These are phyloP conservation scores for Natator depressus DNA, from an alignment of 2,113 vertebrate genomes.

Conservation along the genomic window DNA sequence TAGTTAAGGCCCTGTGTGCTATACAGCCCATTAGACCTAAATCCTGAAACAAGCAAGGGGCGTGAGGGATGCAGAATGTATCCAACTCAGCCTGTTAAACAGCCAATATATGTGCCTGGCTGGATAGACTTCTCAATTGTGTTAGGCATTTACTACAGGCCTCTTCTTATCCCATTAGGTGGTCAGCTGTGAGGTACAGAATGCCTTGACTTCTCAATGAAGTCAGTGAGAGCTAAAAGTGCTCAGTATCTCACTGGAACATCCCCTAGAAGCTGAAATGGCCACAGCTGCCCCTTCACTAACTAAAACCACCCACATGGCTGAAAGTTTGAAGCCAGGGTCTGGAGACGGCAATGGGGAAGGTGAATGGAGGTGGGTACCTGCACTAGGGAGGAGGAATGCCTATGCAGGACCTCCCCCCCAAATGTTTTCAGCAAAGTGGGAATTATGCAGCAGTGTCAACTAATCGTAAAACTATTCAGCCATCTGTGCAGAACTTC, in stretches of 20 bases:
- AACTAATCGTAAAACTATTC: background rate
- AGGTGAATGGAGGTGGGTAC: background rate
- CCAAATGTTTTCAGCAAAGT: background rate
- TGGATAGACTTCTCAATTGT: background rate
- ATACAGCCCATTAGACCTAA: background rate
- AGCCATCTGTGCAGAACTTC: background rate
- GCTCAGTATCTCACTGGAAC: background rate
- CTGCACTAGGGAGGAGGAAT: rapidly evolving
- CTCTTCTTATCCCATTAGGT: background rate
- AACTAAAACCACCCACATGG: constrained; percentile 26
- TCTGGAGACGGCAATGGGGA: background rate
- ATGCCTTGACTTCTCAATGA: background rate
- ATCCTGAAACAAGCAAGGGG: background rate
- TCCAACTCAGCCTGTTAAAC: background rate
- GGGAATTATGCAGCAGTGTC: background rate
- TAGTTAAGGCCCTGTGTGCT: rapidly evolving
- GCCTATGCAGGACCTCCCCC: background rate
- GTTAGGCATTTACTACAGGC: background rate
- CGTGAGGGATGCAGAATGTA: background rate
- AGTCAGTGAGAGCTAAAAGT: background rate
- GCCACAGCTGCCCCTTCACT: constrained; percentile 34
- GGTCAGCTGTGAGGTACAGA: background rate
- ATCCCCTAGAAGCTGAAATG: background rate
- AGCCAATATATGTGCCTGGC: background rate
- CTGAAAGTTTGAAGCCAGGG: background rate